Base-by-base conservation (phyloP, 2,113 vertebrate species). In the Hippoglossus stenolepis region DNA sequence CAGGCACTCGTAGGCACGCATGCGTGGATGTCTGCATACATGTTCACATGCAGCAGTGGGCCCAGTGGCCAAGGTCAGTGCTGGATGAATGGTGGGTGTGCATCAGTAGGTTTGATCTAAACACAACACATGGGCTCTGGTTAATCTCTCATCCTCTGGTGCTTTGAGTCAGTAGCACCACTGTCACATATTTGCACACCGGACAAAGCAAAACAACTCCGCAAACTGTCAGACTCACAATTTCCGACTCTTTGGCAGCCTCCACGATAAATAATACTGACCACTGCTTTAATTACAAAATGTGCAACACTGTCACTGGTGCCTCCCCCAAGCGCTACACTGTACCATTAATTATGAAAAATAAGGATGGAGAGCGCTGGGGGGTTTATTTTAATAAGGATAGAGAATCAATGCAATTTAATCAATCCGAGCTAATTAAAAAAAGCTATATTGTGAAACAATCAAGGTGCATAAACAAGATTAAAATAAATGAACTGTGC, bases 381-480 rank as follows among this genome's bases (percentile, higher is more conserved):
- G 68, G 81, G 80, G 74, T 75, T 87, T 78, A 79, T 89, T 91
- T 93, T 93, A 93, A 94, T 93, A 93, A 93, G 85, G 82, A 89
- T 80, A 84, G 75, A 59, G 51, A 93, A 94, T 94, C 93, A 75
- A 93, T 94, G 85, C 73, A 85, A 90, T 93, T 87, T 83, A 93
- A 93, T 94, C 91, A 94, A 92, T 92, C 87, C 66, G 20, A 75
- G 74, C 89, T 94, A 92, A 94, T 94, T 93, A 92, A 92, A 94
- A 93, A 77, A 71, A 53, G 49, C 81, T 83, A 82, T 90, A 93
- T 85, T 90, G 91, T 86, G 82, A 93, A 91, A 90, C 89, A 91
- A 94, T 94, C 89, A 91, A 92, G 91, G 86, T 88, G 90, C 85
- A 91, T 88, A 93, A 94, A 94, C 87, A 87, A 92, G 90, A 94